Base-by-base conservation (phyloP, 2,113 vertebrate species). In the Uropsilus gracilis region DNA sequence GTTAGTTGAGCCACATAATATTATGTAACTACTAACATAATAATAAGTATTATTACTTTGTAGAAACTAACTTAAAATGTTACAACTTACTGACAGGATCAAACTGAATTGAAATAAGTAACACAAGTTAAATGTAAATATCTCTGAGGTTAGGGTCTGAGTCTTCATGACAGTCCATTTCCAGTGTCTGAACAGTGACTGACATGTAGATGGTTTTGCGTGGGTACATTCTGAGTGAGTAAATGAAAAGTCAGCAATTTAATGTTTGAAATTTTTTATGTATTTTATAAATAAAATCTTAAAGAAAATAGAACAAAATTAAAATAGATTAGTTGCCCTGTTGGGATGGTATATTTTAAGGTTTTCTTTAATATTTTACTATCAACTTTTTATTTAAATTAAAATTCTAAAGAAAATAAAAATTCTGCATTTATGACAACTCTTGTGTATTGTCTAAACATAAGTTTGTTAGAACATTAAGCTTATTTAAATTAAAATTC, bases 201-300 rank as follows among this genome's bases (percentile, higher is more conserved):
- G 39, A 53, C 30, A 48, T 53, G 7, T 34, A 59, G 16, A 85
- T 82, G 48, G 37, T 88, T 2, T 86, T 97, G 17, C 22, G 69
- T 91, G 55, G 34, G 17, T 94, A 89, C 8, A 42, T 18, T 20
- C 44, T 68, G 55, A 63, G 93, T 76, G 37, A 89, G 20, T 66
- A 87, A 37, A 75, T 80, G n/a, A 46, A 95, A 84, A 37, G 9
- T 26, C 59, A 82, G 7, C 28, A 18, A 14, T 76, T 95, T 91
- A 83, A 69, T 83, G 37, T 94, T 90, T 87, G 44, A 39, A 87
- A 76, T 87, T 92, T 82, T 95, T 1, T 92, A 9, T 90, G 12
- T 92, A 72, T 96, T 90, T 94, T 86, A 82, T 91, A 50, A 93
- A 61, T 3, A 55, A 86, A 69, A 83, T 78, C 61, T 92, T 89